Evolutionary conservation across 2,797 vertebrate genomes (phyloP).

Genomic region (Protosalanx chinensis): DNA sequence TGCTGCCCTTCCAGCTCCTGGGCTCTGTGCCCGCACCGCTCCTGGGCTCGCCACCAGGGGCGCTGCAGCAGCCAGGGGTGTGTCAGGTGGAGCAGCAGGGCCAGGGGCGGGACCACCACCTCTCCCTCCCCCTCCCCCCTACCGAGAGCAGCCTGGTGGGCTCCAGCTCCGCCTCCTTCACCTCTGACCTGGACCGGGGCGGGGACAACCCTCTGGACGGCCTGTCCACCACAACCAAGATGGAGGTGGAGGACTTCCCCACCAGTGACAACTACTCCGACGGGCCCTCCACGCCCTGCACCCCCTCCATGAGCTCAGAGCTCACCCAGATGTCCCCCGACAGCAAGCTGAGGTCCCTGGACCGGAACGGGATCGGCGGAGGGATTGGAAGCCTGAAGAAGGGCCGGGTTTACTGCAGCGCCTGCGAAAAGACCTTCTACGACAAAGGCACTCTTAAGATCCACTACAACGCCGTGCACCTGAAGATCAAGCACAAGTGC

Average conservation of each 20-base stretch:
- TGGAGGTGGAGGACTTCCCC: constrained; percentile 79
- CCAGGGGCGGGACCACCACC: constrained; percentile 48
- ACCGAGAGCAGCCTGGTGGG: constrained; percentile 73
- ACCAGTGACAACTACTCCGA: constrained; percentile 76
- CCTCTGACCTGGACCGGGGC: constrained; percentile 72
- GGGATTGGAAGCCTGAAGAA: constrained; percentile 74
- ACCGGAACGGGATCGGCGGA: constrained; percentile 68
- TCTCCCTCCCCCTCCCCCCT: constrained; percentile 56
- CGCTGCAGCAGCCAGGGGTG: constrained; percentile 69
- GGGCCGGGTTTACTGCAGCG: constrained; percentile 92
- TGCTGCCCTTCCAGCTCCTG: constrained; percentile 93
- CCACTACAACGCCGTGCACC: constrained; percentile 97
- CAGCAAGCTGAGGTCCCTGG: constrained; percentile 75
- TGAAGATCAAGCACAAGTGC: constrained; percentile 98
- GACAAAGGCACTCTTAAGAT: constrained; percentile 99
- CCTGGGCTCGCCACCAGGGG: constrained; percentile 80
- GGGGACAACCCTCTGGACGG: constrained; percentile 67
- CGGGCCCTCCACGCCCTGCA: constrained; percentile 77
- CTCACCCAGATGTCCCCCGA: constrained; percentile 82
- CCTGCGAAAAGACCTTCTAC: constrained; percentile 98
- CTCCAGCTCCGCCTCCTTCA: constrained; percentile 73
- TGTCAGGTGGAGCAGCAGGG: constrained; percentile 59
- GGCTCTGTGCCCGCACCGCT: constrained; percentile 85
- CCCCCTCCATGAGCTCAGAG: constrained; percentile 79
- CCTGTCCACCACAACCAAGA: constrained; percentile 66